A percentile compares a stretch with the other conserved stretches of the same genome.
Evolutionary conservation across 2,888 invertebrate species (phyloP).

Genomic region (Isotomurus palustris): DNA sequence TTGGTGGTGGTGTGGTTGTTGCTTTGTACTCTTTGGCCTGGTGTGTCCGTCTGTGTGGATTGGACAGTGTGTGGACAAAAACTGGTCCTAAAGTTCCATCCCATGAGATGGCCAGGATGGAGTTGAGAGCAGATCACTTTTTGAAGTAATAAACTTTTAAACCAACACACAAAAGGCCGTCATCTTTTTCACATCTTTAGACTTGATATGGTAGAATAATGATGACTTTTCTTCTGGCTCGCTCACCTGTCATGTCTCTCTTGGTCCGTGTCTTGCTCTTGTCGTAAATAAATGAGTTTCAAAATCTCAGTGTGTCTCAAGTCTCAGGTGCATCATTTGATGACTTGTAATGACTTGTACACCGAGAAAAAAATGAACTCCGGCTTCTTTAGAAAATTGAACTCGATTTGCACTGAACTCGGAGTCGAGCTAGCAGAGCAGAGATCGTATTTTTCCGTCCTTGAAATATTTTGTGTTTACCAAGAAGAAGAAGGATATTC

Average conservation of each 20-base stretch:
- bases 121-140: not conserved
- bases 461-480: not conserved
- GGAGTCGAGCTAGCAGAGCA: no score
- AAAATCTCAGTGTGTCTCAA: no score
- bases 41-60: no score
- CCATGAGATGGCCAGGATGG: not conserved
- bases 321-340: no score
- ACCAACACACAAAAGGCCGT: conserved; percentile 8
- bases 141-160: not conserved
- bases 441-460: not conserved
- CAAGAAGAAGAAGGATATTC: no score
- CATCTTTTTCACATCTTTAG: conserved; percentile 11
- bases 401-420: not conserved
- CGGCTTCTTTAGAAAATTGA: no score
- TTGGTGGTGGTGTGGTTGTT: no score
- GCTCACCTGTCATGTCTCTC: not conserved
- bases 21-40: no score
- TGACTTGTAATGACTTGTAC: no score
- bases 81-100: conserved; percentile 4
- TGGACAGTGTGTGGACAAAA: conserved; percentile 9
- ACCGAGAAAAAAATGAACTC: no score
- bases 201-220: not conserved
- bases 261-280: not conserved
- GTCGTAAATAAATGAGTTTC: not conserved
- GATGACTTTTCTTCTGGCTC: not conserved